Evolutionary conservation across 1,140 invertebrate genomes (phyloP).

Genomic region (Caenorhabditis brenneri): DNA sequence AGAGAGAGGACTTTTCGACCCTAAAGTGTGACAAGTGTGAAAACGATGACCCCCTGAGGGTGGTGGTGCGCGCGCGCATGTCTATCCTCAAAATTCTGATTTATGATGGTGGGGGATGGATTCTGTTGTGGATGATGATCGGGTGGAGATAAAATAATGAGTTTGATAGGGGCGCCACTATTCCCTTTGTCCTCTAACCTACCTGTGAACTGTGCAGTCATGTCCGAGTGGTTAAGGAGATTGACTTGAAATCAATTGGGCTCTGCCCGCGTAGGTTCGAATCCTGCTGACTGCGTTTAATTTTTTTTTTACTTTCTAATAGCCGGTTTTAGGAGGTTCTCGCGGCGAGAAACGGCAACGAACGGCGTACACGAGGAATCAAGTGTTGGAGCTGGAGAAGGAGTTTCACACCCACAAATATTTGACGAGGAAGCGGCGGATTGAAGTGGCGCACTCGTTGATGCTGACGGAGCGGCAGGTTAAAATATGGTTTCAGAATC

Average conservation of each 20-base stretch:
- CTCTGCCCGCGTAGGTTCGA: slow-evolving; percentile 61
- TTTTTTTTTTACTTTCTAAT: slow-evolving; percentile 29
- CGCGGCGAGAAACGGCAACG: slow-evolving; percentile 80
- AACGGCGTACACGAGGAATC: slow-evolving; percentile 92
- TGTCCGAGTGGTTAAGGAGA: slow-evolving; percentile 56
- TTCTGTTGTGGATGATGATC: not conserved
- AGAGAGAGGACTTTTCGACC: not conserved
- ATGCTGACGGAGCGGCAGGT: slow-evolving; percentile 88
- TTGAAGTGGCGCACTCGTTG: slow-evolving; percentile 87
- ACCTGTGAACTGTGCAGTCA: slow-evolving; percentile 41
- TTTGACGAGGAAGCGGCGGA: slow-evolving; percentile 78
- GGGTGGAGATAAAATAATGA: not conserved
- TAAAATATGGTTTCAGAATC: slow-evolving; percentile 78
- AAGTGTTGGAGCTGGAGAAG: slow-evolving; percentile 93
- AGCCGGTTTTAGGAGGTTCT: slow-evolving; percentile 52
- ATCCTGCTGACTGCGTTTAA: slow-evolving; percentile 57
- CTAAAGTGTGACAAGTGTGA: slow-evolving; percentile 33
- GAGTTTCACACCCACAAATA: slow-evolving; percentile 93
- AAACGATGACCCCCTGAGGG: slow-evolving; percentile 9
- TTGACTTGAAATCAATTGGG: slow-evolving; percentile 58
- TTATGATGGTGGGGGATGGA: not conserved
- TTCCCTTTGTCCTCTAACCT: too few relatives aligned
- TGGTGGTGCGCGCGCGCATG: not conserved
- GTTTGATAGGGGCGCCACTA: too few relatives aligned
- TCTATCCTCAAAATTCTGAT: slow-evolving; percentile 8